Base-by-base conservation (phyloP, 1,140 invertebrate species). In the Zaprionus ornatus region DNA sequence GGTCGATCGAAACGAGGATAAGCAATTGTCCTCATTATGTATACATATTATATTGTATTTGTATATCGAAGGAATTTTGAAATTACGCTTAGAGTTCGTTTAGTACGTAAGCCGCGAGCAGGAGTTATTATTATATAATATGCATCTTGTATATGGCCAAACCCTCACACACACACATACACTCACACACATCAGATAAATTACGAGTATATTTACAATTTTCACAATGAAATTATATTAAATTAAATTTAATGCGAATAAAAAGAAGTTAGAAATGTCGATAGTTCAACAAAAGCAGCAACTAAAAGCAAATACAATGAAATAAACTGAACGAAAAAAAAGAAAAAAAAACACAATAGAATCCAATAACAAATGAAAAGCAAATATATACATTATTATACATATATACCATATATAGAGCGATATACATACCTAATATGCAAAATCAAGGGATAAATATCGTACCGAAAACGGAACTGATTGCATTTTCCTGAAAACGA, bases 71-170 rank as follows among this genome's bases (percentile, higher is more conserved):
- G 59, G 64, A 76, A 73, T 55, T 86, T 75, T 82, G 64, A 74
- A 87, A 77, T 80, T 80, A 87, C 79, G 82, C 83, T 86, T 86
- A 86, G 83, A 62, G 32, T 59, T 17, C 40, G n/a, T 17, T 73
- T 86, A 85, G 82, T 74, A 69, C 21, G 52, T 84, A 86, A 77
- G 70, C 59, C 62, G 40, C n/a, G 71, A 57, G 72, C 74, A 79
- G 55, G 64, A 83, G 74, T 88, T 87, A 87, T 87, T 87, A 87
- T 88, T 87, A 88, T 87, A 74, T 87, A 88, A 74, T 79, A 87
- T 68, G 78, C 73, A 74, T 71, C 50, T 62, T 85, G 73, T 87
- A 86, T 71, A 86, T 77, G 69, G 48, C 70, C 59, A 71, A 48
- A 70, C 56, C 65, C 37, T 37, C 54, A 56, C 54, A 40, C 62